A percentile compares a stretch with the other conserved stretches of the same genome.
These are phyloP conservation scores for Drosophila percnosoma DNA, from an alignment of 2,888 invertebrate species.

Conservation along the genomic window DNA sequence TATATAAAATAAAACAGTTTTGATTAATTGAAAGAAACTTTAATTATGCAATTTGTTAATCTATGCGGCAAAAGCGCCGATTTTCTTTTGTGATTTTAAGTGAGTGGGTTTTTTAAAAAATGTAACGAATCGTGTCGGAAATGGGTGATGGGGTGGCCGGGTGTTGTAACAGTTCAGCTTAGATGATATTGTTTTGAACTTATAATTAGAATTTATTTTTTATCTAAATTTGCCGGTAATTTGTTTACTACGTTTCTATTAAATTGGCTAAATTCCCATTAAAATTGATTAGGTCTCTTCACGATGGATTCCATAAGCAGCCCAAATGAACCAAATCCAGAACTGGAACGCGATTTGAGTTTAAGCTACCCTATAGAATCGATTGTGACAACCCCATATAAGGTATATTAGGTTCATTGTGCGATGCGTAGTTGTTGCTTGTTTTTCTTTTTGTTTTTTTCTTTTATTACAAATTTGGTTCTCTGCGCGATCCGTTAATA, in stretches of 20 bases:
- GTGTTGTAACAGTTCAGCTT: slow-evolving; percentile 49
- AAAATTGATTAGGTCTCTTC: slow-evolving; percentile 34
- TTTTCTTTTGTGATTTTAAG: slow-evolving; percentile 16
- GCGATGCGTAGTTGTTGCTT: slow-evolving; percentile 68
- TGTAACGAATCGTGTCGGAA: slow-evolving; percentile 11
- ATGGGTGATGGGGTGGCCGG: slow-evolving; percentile 19
- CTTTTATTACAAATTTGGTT: slow-evolving; percentile 73
- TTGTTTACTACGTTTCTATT: slow-evolving; percentile 60
- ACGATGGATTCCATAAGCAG: slow-evolving; percentile 36
- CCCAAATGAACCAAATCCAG: slow-evolving; percentile 5
- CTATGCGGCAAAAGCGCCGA: slow-evolving; percentile 41
- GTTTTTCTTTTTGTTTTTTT: slow-evolving; percentile 5
- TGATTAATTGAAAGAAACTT: slow-evolving; percentile 71
- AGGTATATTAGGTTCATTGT: slow-evolving; percentile 61
- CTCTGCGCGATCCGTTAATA: slow-evolving; percentile 58
- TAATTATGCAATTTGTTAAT: slow-evolving; percentile 63
- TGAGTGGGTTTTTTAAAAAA: slow-evolving; percentile 19
- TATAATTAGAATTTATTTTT: slow-evolving; percentile 45
- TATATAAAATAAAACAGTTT: slow-evolving; percentile 54
- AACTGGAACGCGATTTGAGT: background rate
- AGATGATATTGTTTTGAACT: slow-evolving; percentile 49
- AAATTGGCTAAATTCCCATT: slow-evolving; percentile 74
- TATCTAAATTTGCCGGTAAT: slow-evolving; percentile 58
- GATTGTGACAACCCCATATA: slow-evolving; percentile 27
- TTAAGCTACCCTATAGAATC: slow-evolving; percentile 19